phyloP scores from a whole-genome alignment of 2,888 invertebrate species.

The Tortrix viridana region DNA sequence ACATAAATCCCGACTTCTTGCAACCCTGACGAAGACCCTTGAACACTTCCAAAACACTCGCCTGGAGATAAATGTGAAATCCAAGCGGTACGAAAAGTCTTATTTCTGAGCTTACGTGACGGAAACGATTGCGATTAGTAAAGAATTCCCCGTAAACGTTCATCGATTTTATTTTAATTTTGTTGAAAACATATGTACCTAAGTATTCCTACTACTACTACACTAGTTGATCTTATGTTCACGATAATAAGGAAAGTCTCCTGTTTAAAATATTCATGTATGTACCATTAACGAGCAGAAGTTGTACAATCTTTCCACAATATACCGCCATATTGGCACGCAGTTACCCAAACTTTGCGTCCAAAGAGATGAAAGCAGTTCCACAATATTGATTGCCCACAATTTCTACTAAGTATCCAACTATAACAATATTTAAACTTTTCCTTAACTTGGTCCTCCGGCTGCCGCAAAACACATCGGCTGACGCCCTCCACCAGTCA shows the following conservation, averaged over 20 bases:
- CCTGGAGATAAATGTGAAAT: constrained; percentile 59
- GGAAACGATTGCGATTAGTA: neutral
- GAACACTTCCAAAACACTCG: constrained; percentile 62
- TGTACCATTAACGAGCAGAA: constrained; percentile 3
- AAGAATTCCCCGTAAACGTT: neutral
- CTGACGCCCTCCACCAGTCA: constrained; percentile 37
- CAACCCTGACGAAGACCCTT: constrained; percentile 57
- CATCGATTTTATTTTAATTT: too few species aligned
- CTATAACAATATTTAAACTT: constrained; percentile 33
- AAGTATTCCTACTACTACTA: neutral
- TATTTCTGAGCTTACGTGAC: constrained; percentile 7
- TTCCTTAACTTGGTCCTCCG: constrained; percentile 22
- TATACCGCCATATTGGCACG: constrained; percentile 3
- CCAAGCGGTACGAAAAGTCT: constrained; percentile 19
- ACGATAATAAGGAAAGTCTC: too few species aligned
- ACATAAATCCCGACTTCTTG: constrained; percentile 71
- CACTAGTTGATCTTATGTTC: neutral
- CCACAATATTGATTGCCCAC: constrained; percentile 28
- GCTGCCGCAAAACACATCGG: constrained; percentile 36
- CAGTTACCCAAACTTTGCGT: constrained; percentile 17
- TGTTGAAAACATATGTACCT: too few species aligned
- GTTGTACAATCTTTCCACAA: constrained; percentile 1
- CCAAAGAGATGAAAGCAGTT: constrained; percentile 16
- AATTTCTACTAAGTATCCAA: constrained; percentile 27
- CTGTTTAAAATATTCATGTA: neutral